These are phyloP conservation scores for Lineus longissimus DNA, from an alignment of 1,140 invertebrate genomes.

Conservation along the genomic window DNA sequence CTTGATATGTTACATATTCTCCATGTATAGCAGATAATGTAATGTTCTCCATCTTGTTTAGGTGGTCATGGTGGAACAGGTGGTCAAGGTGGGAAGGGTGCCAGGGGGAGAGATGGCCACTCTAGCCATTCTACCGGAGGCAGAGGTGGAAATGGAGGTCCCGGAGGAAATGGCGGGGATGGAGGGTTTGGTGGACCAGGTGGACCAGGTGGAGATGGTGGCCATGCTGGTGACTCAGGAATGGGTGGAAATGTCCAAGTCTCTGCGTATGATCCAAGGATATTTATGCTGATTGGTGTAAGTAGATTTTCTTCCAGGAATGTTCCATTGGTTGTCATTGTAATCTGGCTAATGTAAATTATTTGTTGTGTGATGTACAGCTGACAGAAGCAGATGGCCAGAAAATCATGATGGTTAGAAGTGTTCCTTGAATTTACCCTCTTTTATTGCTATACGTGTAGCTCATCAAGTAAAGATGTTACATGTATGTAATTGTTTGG, in stretches of 20 bases:
- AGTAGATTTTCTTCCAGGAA: background rate
- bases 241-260: background rate
- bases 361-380: too few species aligned
- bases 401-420: too few species aligned
- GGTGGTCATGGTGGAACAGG: background rate
- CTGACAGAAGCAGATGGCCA: too few species aligned
- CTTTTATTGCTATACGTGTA: too few species aligned
- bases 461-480: too few species aligned
- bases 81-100: background rate
- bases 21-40: too few species aligned
- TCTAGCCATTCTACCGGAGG: background rate
- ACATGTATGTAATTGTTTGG: too few species aligned
- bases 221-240: background rate
- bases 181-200: background rate
- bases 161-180: background rate
- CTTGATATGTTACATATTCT: too few species aligned
- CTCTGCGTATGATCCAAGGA: slow-evolving; percentile 1
- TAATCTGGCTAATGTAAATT: too few species aligned
- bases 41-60: too few species aligned
- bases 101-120: background rate
- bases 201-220: background rate
- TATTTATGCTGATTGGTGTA: background rate
- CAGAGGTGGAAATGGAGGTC: background rate
- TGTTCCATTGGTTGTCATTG: too few species aligned
- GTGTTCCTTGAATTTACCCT: too few species aligned